Base-by-base conservation (phyloP, 2,797 vertebrate genomes). In the Acanthurus tractus region DNA sequence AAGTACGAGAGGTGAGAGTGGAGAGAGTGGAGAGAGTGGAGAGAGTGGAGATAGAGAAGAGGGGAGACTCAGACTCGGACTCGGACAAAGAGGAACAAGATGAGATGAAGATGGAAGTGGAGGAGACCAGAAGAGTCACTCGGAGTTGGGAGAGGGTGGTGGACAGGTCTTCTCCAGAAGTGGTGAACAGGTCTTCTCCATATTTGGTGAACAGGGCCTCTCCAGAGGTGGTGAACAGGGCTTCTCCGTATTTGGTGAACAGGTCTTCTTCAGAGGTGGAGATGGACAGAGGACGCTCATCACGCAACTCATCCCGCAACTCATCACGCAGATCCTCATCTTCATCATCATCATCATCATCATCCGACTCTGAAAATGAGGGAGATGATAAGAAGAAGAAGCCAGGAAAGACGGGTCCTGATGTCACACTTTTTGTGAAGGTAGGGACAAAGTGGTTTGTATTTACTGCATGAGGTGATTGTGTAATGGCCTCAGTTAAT, bases 241-340 rank as follows among this genome's bases (percentile, higher is more conserved):
- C 29, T 34, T 34, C 29, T 34, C 29, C 29, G 7, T 5, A 34
- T 5, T 5, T 34, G 29, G 29, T 34, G 29, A 34, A 34, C 29
- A 34, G 29, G 29, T 5, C 29, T 34, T 34, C 29, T 34, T 6
- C 29, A 40, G 77, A 54, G 12, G 20, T 5, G 1, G 67, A 66
- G 9, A 8, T 29, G 59, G 62, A 85, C 0, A 3, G 0, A 3
- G 54, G 17, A 12, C 29, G 7, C 29, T 34, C 29, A 34, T 34
- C 29, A 34, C 29, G 7, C 29, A 40, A 14, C n/a, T 34, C 29
- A 34, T 34, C 29, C 6, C 29, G 7, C 29, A 40, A 14, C n/a
- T 65, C 66, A 20, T 74, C 76, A 22, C 82, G 87, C 45, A 86
- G 77, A 36, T 89, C 86, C 23, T 92, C 90, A 12, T 91, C 89